These are phyloP conservation scores for Malacosoma neustria DNA, from an alignment of 2,888 invertebrate species.

Conservation along the genomic window DNA sequence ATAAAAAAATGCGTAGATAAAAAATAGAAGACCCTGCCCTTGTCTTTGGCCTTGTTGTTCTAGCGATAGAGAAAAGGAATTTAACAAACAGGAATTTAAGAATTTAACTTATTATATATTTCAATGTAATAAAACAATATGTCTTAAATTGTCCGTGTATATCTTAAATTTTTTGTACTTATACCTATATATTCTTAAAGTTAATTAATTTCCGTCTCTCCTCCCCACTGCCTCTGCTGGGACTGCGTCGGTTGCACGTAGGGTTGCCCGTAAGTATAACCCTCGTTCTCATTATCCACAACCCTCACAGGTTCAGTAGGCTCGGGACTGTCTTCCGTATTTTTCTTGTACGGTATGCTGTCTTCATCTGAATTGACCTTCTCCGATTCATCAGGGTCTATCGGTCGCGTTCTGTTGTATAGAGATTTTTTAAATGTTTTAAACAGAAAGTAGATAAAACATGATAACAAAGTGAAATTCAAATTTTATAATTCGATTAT, in stretches of 20 bases:
- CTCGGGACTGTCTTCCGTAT: constrained; percentile 52
- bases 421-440: neutral
- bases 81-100: no score
- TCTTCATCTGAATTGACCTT: constrained; percentile 63
- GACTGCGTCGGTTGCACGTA: constrained; percentile 19
- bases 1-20: no score
- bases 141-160: no score
- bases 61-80: no score
- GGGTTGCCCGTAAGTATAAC: constrained; percentile 32
- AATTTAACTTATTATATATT: no score
- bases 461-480: no score
- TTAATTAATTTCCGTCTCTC: constrained; percentile 65
- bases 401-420: constrained; percentile 32
- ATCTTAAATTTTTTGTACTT: no score
- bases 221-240: constrained; percentile 40
- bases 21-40: no score
- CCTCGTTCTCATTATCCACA: constrained; percentile 25
- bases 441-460: constrained; percentile 1
- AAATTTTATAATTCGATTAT: no score
- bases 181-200: no score
- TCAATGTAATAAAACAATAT: no score
- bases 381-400: constrained; percentile 61
- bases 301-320: constrained; percentile 48
- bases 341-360: constrained; percentile 66
- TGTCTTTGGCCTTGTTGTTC: no score